Evolutionary conservation across 2,888 invertebrate genomes (phyloP), one percentile per base, ranked within the genome.

Genomic region (Ashinkailepas kermadecensis): DNA sequence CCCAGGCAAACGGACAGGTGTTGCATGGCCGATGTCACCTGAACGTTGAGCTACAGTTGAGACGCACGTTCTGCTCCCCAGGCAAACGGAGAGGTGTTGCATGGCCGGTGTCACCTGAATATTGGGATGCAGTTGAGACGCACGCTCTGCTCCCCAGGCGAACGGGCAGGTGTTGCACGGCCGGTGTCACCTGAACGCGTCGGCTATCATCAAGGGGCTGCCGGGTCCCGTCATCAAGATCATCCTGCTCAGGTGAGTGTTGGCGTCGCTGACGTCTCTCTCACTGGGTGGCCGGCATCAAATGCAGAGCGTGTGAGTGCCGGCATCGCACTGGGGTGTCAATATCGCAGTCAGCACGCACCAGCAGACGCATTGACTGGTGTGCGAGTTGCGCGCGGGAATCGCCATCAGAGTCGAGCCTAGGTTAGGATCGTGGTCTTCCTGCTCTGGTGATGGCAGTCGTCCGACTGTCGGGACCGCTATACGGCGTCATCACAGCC

Each of bases 21-120:
- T 89, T 99, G 80, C 94, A 95, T 87, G 97, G 97, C 83, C 91
- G 97, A 86, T 97, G 97, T 88, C 99, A 99, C 88, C 91, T 98
- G 84, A 97, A 98, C 88, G 98, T n/a, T n/a, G n/a, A n/a, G n/a
- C n/a, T n/a, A 4, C 39, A 39, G 39, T 39, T 39, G 39, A 39
- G 39, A 39, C 39, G 39, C 39, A 39, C 39, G 39, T 4, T 39
- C 39, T 39, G 39, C 85, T 85, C 88, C 88, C 21, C 89, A 96
- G 95, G 95, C 96, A 85, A 99, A 99, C 88, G 98, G 97, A 15
- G 92, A 94, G 83, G 95, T 97, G 23, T 89, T 99, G 80, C 94
- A 95, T 87, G 97, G 97, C 83, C 91, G 97, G 86, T 97, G 97
- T 88, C 99, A 99, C 88, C 91, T 98, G 84, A 97, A 98, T n/a